Evolutionary conservation across 2,888 invertebrate genomes (phyloP).

Genomic region (Willowsia nigromaculata): DNA sequence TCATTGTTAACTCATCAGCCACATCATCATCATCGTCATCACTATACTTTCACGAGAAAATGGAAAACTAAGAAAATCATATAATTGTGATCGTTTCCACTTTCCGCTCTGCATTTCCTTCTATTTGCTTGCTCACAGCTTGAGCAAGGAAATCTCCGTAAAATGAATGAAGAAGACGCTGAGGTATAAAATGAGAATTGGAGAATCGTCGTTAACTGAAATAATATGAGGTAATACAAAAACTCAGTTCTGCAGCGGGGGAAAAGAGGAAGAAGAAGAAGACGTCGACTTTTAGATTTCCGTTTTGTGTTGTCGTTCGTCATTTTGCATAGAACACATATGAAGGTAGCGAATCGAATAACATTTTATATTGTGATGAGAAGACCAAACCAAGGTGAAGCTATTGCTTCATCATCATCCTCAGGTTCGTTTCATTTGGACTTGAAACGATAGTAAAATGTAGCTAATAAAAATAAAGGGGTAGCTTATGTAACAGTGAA

Average conservation of each 20-base stretch:
- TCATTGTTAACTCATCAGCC: neutral
- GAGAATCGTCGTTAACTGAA: neutral
- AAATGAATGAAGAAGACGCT: neutral
- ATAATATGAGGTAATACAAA: neutral
- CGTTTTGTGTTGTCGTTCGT: neutral
- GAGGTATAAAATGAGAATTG: neutral
- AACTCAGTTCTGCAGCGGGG: no score
- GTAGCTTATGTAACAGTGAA: neutral
- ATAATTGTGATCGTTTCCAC: neutral
- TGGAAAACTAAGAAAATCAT: neutral
- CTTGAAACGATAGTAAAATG: neutral
- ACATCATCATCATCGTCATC: neutral
- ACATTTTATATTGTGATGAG: neutral
- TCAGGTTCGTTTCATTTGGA: neutral
- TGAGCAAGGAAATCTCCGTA: neutral
- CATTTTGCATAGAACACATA: no score
- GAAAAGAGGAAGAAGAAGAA: neutral
- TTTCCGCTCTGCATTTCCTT: neutral
- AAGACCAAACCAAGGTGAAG: neutral
- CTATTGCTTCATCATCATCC: neutral
- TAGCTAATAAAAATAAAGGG: neutral
- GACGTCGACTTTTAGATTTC: neutral
- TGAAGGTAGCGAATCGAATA: neutral
- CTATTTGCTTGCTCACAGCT: neutral
- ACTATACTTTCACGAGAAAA: neutral